These are phyloP conservation scores for Agriopis marginaria DNA, from an alignment of 2,888 invertebrate genomes.

Conservation along the genomic window DNA sequence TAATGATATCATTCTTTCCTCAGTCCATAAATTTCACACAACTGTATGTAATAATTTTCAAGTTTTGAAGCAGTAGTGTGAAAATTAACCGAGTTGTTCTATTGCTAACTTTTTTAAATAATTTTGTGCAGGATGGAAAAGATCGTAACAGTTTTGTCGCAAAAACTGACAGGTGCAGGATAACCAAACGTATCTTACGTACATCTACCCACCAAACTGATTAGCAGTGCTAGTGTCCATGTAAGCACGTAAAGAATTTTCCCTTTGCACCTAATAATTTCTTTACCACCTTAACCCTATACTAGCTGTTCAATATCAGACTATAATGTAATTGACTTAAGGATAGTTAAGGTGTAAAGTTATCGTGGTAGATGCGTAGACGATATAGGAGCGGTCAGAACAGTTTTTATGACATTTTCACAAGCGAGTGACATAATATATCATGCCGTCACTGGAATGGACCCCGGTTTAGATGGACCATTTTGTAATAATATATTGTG, in stretches of 20 bases:
- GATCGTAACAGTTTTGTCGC: constrained; percentile 4
- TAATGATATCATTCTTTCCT: no score
- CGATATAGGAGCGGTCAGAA: constrained; percentile 39
- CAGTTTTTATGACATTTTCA: constrained; percentile 66
- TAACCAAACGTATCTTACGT: constrained; percentile 18
- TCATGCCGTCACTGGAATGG: constrained; percentile 32
- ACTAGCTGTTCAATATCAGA: constrained; percentile 5
- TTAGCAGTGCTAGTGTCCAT: constrained; percentile 18
- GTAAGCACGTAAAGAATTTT: constrained; percentile 43
- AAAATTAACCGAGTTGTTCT: no score
- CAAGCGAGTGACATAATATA: constrained; percentile 61
- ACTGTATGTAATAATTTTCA: no score
- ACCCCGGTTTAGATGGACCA: constrained; percentile 36
- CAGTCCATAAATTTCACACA: no score
- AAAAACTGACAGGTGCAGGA: constrained; percentile 22
- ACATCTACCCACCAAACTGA: constrained; percentile 25
- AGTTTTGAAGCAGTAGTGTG: no score
- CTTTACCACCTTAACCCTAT: constrained; percentile 5
- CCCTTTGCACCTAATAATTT: constrained; percentile 36
- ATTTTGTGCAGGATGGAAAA: not conserved
- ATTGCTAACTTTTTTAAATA: no score
- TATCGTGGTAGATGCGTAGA: constrained; percentile 32
- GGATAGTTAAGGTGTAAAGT: not conserved
- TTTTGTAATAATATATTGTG: constrained; percentile 43
- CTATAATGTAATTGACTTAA: constrained; percentile 18